Base-by-base conservation (phyloP, 1,140 invertebrate genomes). In the Bombus ignitus region DNA sequence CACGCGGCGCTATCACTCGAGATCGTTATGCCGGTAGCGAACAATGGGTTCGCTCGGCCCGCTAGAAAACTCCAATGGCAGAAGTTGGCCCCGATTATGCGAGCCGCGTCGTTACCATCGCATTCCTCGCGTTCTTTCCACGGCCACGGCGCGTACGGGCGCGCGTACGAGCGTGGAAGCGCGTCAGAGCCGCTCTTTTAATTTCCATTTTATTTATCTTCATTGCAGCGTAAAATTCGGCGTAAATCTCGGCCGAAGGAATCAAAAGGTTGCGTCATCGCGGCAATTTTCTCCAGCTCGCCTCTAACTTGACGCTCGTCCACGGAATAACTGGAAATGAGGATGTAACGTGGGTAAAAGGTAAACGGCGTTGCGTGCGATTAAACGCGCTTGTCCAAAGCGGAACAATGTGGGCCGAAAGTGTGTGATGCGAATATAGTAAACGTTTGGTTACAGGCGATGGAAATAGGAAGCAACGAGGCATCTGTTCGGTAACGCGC, bases 31-130 rank as follows among this genome's bases (percentile, higher is more conserved):
- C 53, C 25, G 6, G 6, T 9, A 12, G 53, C 18, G 81, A 83
- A 83, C 81, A 68, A 70, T 77, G 42, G 28, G 9, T 28, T 28
- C 65, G 35, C 3, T 10, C 28, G 25, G 2, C 15, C 4, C 44
- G 35, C 81, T 77, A 77, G 81, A 85, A 72, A 65, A 79, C 44
- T 62, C 66, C 32, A 62, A 71, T 35, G 53, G 76, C 74, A 62
- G 1, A 44, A 70, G 73, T 75, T 66, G 75, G 71, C 76, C 72
- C 72, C 53, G 65, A 75, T 82, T 75, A 71, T 81, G 47, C 80
- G 70, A 37, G 18, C 47, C n/a, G 47, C 53, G 47, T 73, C 59
- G 68, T 62, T 35, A 62, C 80, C 70, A 35, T 35, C 35, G 70
- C 37, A 73, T 81, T 81, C 80, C 44, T 73, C n/a, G n/a, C 18